Percentiles rank a stretch among this genome's conserved stretches.
phyloP scores from a whole-genome alignment of 1,140 invertebrate species.

The Cydia strobilella region DNA sequence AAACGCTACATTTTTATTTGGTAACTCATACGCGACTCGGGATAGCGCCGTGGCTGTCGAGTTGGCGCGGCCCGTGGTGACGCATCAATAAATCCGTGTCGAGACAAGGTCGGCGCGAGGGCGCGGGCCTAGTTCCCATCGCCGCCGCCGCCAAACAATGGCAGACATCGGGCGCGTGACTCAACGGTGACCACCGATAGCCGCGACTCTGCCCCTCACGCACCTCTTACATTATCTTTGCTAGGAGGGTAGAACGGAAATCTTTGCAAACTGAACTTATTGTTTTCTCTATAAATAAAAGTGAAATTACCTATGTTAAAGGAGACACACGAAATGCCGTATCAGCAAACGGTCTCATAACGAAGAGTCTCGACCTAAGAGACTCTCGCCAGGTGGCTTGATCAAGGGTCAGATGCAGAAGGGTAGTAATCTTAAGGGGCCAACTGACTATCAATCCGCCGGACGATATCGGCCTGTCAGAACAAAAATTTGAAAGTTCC shows the following conservation, averaged over 20 bases:
- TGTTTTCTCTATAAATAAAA: too few relatives aligned
- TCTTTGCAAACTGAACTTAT: background rate
- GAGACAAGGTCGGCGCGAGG: conserved; percentile 76
- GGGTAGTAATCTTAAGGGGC: too few relatives aligned
- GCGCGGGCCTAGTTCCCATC: conserved; percentile 66
- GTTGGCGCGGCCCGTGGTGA: conserved; percentile 54
- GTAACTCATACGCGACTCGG: conserved; percentile 14
- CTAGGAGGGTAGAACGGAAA: background rate
- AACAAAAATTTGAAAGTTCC: too few relatives aligned
- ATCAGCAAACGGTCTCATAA: too few relatives aligned
- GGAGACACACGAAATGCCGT: too few relatives aligned
- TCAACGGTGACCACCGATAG: conserved; percentile 43
- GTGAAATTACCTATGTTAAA: too few relatives aligned
- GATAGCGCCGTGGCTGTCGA: conserved; percentile 30
- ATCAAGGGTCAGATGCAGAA: too few relatives aligned
- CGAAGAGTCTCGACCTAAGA: too few relatives aligned
- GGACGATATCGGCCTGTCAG: too few relatives aligned
- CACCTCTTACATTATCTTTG: background rate
- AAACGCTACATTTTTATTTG: conserved; percentile 40
- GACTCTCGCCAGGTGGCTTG: too few relatives aligned
- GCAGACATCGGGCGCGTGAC: conserved; percentile 59
- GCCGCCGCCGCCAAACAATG: conserved; percentile 55
- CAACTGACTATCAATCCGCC: too few relatives aligned
- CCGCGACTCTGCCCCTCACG: conserved; percentile 34
- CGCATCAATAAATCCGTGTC: conserved; percentile 76